A percentile compares a stretch with the other conserved stretches of the same genome.
phyloP scores from a whole-genome alignment of 2,888 invertebrate genomes.

The Altica lythri region DNA sequence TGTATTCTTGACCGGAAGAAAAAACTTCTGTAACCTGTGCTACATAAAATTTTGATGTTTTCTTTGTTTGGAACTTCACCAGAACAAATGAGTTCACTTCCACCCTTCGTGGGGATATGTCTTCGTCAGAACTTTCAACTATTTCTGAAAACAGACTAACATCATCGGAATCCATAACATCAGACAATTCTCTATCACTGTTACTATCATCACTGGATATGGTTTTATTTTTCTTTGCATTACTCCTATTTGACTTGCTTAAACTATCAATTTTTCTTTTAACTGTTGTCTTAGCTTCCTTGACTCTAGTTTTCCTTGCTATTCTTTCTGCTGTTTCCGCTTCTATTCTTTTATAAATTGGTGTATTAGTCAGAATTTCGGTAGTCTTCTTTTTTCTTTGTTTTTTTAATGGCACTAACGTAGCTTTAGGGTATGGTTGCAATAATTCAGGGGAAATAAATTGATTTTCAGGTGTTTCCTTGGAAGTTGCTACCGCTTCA shows the following conservation, averaged over 20 bases:
- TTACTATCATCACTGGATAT: conserved; percentile 2
- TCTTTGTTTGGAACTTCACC: conserved; percentile 5
- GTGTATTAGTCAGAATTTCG: neutral
- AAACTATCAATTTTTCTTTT: neutral
- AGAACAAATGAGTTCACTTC: conserved; percentile 6
- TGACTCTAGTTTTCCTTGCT: neutral
- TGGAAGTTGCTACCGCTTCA: neutral
- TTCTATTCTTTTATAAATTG: too few species aligned
- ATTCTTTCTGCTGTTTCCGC: conserved; percentile 6
- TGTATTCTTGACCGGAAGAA: conserved; percentile 1
- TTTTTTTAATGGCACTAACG: too few species aligned
- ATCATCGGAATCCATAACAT: conserved; percentile 1
- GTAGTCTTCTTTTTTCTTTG: neutral
- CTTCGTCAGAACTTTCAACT: conserved; percentile 1
- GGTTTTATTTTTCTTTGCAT: too few species aligned
- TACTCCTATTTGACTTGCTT: too few species aligned
- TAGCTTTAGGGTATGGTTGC: too few species aligned
- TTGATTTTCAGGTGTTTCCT: too few species aligned
- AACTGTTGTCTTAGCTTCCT: conserved; percentile 3
- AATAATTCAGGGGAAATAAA: too few species aligned
- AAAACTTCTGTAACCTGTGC: conserved; percentile 8
- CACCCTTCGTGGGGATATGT: conserved; percentile 3
- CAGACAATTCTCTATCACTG: neutral
- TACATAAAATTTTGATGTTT: conserved; percentile 3
- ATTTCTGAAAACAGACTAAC: conserved; percentile 4